These are phyloP conservation scores for Rhagonycha lutea DNA, from an alignment of 2,888 invertebrate genomes.

Conservation along the genomic window DNA sequence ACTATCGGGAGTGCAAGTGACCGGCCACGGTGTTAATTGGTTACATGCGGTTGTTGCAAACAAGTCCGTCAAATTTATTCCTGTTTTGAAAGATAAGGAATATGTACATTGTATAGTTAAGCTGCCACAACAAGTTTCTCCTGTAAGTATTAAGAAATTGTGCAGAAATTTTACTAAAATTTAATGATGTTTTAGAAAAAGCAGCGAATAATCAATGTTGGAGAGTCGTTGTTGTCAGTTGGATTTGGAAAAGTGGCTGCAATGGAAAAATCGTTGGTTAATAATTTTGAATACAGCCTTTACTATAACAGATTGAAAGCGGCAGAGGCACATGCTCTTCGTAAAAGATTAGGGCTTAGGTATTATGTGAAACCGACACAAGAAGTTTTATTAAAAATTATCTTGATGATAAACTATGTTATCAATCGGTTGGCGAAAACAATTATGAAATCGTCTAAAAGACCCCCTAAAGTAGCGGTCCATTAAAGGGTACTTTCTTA, in stretches of 20 bases:
- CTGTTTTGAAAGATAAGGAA: conserved; percentile 51
- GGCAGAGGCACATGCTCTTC: conserved; percentile 56
- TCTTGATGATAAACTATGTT: conserved; percentile 27
- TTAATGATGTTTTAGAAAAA: conserved; percentile 46
- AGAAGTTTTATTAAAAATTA: conserved; percentile 30
- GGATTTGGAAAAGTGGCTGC: conserved; percentile 73
- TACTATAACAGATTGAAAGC: conserved; percentile 54
- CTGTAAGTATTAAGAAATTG: conserved; percentile 36
- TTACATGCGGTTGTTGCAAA: conserved; percentile 53
- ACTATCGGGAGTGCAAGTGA: conserved; percentile 58
- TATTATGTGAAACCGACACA: conserved; percentile 55
- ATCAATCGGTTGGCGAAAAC: background rate
- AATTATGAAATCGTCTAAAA: background rate
- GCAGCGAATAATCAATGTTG: conserved; percentile 55
- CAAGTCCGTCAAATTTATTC: conserved; percentile 52
- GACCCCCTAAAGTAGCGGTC: conserved; percentile 5
- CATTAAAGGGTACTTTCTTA: background rate
- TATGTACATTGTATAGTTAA: conserved; percentile 56
- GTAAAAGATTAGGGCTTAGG: conserved; percentile 57
- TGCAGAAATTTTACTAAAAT: background rate
- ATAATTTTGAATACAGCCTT: conserved; percentile 45
- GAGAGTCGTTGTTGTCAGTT: conserved; percentile 57
- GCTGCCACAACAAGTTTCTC: conserved; percentile 44
- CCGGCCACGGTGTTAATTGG: conserved; percentile 57
- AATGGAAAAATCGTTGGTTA: conserved; percentile 68